Conservation (phyloP, 30 jellyfish, hydroid and myxozoan genomes). For the Turritopsis rubra region DNA sequence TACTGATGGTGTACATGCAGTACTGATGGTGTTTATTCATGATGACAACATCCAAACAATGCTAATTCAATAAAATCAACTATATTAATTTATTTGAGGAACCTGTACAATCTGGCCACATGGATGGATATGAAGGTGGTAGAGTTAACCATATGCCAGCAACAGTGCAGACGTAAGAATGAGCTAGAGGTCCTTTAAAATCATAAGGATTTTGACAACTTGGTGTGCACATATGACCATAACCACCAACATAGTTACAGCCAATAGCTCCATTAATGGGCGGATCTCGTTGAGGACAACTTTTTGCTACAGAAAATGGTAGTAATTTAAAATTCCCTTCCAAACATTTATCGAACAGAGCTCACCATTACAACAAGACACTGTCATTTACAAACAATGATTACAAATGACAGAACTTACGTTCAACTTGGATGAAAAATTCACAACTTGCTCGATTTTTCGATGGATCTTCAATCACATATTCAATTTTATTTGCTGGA, state of each 20-base stretch:
- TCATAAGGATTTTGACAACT: constrained; percentile 54
- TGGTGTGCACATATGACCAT: constrained; percentile 46
- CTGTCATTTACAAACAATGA: too few species aligned
- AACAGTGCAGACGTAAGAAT: constrained; percentile 39
- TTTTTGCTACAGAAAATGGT: constrained; percentile 44
- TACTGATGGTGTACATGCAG: too few species aligned
- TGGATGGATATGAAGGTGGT: constrained; percentile 57
- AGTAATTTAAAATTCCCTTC: too few species aligned
- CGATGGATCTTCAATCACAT: constrained; percentile 57
- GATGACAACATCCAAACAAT: too few species aligned
- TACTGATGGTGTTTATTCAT: too few species aligned
- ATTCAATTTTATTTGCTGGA: constrained; percentile 37
- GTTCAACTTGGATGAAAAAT: constrained; percentile 61
- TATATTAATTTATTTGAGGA: background rate
- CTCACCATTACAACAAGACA: too few species aligned
- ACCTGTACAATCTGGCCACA: constrained; percentile 98
- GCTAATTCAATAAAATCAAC: background rate
- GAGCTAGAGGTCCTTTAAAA: constrained; percentile 74
- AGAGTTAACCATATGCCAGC: constrained; percentile 52
- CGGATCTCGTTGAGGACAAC: constrained; percentile 82
- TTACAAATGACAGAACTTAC: constrained; percentile 54
- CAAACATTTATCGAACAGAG: too few species aligned
- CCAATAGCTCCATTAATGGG: constrained; percentile 96
- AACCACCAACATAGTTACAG: constrained; percentile 21
- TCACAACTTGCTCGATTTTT: constrained; percentile 52